Evolutionary conservation across 30 jellyfish, hydroid and myxozoan genomes (phyloP).

Genomic region (Aurelia aurita): DNA sequence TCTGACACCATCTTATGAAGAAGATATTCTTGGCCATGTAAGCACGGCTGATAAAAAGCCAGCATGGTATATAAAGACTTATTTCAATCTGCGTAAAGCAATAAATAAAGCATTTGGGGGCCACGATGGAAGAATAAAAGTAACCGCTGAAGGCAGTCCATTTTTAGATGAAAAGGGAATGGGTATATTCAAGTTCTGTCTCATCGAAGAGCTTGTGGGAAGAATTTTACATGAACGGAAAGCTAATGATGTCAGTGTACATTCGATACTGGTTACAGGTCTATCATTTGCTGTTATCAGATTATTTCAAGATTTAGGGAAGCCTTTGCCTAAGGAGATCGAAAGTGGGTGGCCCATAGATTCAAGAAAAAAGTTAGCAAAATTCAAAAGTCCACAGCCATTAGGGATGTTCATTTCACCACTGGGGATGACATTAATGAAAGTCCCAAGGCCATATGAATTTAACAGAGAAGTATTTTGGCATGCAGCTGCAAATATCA

Average conservation of each 20-base stretch:
- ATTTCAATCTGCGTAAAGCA: not conserved
- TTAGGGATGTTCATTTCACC: constrained; percentile 29
- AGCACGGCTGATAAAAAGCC: constrained; percentile 36
- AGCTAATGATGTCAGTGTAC: constrained; percentile 41
- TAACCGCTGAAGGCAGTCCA: constrained; percentile 18
- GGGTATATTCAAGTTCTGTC: constrained; percentile 10
- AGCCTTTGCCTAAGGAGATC: constrained; percentile 34
- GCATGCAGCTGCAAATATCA: constrained; percentile 30
- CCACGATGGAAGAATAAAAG: not conserved
- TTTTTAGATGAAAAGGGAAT: not conserved
- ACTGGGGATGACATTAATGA: constrained; percentile 35
- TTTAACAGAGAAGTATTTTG: constrained; percentile 29
- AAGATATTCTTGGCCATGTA: constrained; percentile 12
- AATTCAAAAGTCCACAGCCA: constrained; percentile 61
- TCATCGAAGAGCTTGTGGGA: not conserved
- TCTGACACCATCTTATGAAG: constrained; percentile 45
- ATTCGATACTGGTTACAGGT: constrained; percentile 43
- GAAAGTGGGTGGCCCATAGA: constrained; percentile 52
- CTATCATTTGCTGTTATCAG: constrained; percentile 27
- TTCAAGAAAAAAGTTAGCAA: constrained; percentile 30
- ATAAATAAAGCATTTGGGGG: not conserved
- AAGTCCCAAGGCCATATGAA: constrained; percentile 20
- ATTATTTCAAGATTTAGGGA: constrained; percentile 1
- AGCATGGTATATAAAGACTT: constrained; percentile 24
- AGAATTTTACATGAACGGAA: constrained; percentile 31